A percentile compares a stretch with the other conserved stretches of the same genome.
Conservation (phyloP, 2,888 invertebrate genomes). For the Luperina testacea region DNA sequence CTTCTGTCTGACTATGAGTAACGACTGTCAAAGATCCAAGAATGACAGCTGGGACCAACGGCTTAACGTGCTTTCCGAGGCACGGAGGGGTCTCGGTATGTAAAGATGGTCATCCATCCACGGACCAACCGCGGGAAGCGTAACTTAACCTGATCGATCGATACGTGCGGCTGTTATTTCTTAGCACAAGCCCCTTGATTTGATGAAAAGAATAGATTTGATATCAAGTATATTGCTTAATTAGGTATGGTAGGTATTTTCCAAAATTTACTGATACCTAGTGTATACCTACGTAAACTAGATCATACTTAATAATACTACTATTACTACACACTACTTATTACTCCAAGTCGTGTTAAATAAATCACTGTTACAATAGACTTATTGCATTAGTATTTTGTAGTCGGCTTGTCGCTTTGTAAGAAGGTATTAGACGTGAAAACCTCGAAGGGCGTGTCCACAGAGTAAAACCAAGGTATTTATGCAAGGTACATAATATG, state of each 20-base stretch:
- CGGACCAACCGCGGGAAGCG: too few species aligned
- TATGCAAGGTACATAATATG: slow-evolving; percentile 3
- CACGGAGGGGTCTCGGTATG: too few species aligned
- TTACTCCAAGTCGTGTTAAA: not conserved
- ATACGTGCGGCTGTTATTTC: too few species aligned
- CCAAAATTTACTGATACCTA: not conserved
- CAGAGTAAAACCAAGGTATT: slow-evolving; percentile 8
- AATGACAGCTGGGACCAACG: too few species aligned
- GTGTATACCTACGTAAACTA: not conserved
- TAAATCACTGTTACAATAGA: slow-evolving; percentile 13
- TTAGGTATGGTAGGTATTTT: not conserved
- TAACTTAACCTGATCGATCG: too few species aligned
- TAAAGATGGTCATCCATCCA: too few species aligned
- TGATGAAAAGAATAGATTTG: too few species aligned
- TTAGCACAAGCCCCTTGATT: too few species aligned
- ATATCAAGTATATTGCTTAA: not conserved
- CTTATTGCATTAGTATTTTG: slow-evolving; percentile 8
- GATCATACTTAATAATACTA: not conserved
- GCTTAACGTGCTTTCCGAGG: too few species aligned
- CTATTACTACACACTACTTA: too few species aligned
- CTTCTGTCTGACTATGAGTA: too few species aligned
- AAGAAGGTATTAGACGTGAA: slow-evolving; percentile 47
- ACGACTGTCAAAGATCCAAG: too few species aligned
- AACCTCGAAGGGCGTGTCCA: slow-evolving; percentile 43
- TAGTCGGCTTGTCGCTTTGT: slow-evolving; percentile 46